These are phyloP conservation scores for Cancer borealis DNA, from an alignment of 2,888 invertebrate species.

Conservation along the genomic window DNA sequence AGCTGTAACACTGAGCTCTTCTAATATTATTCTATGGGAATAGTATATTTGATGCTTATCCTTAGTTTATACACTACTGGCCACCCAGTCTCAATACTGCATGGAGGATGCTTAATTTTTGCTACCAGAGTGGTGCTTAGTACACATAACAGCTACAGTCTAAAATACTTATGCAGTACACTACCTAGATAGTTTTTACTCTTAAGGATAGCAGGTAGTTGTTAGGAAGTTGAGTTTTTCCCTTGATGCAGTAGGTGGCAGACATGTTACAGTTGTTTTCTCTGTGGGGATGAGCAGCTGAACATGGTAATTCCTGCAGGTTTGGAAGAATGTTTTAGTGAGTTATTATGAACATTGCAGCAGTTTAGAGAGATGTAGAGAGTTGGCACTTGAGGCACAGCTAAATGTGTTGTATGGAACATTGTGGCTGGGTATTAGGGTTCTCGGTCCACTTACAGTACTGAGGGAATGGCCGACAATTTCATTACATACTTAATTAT, in stretches of 20 bases:
- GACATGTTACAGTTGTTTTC: not conserved
- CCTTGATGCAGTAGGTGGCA: conserved; percentile 34
- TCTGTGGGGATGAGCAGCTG: conserved; percentile 34
- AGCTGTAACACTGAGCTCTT: conserved; percentile 36
- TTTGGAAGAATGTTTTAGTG: conserved; percentile 26
- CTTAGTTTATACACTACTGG: conserved; percentile 38
- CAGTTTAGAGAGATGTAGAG: conserved; percentile 41
- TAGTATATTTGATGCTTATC: conserved; percentile 18
- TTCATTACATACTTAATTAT: not conserved
- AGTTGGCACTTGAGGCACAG: conserved; percentile 41
- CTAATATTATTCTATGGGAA: conserved; percentile 28
- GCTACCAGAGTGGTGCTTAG: conserved; percentile 41
- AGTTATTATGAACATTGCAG: not conserved
- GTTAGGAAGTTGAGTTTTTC: conserved; percentile 31
- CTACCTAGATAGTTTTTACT: conserved; percentile 9
- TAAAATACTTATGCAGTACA: conserved; percentile 38
- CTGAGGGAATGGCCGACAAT: conserved; percentile 11
- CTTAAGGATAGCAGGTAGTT: conserved; percentile 32
- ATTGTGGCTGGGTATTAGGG: not conserved
- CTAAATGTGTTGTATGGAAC: conserved; percentile 29
- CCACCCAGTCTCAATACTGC: conserved; percentile 45
- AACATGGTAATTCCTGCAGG: conserved; percentile 45
- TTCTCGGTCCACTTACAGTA: conserved; percentile 5
- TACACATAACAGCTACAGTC: conserved; percentile 35
- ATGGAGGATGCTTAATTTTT: conserved; percentile 33